Evolutionary conservation across 2,797 vertebrate genomes (phyloP).

Genomic region (Acanthurus lineatus): DNA sequence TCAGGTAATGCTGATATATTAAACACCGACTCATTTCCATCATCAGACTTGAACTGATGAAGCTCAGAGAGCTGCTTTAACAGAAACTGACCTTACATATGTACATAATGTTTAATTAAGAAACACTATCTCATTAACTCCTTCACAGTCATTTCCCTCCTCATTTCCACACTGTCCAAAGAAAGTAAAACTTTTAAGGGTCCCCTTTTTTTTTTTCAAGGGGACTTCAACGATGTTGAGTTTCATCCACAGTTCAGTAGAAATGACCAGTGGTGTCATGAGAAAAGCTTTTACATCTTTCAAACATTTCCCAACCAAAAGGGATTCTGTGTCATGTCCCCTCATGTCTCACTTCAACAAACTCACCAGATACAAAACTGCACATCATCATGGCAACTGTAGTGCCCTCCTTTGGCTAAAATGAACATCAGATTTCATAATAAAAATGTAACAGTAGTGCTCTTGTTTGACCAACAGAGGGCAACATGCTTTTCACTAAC

Average conservation of each 20-base stretch:
- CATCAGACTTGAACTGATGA: background rate
- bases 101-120: background rate
- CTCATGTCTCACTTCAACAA: slow-evolving; percentile 2
- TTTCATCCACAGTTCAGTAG: slow-evolving; percentile 29
- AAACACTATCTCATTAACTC: background rate
- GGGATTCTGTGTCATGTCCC: slow-evolving; percentile 19
- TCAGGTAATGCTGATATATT: background rate
- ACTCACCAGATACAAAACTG: background rate
- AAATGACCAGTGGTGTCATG: background rate
- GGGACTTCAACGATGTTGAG: slow-evolving; percentile 13
- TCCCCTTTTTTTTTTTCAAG: background rate
- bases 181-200: slow-evolving; percentile 9
- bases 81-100: background rate
- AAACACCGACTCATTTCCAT: background rate
- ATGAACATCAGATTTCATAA: slow-evolving; percentile 16
- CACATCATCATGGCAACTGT: background rate
- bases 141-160: background rate
- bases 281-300: slow-evolving; percentile 9
- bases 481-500: background rate
- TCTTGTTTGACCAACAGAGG: slow-evolving; percentile 48
- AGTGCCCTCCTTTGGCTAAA: slow-evolving; percentile 35
- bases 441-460: background rate
- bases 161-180: background rate
- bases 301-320: background rate
- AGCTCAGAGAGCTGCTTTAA: background rate